Percentiles rank a stretch among this genome's conserved stretches.
Evolutionary conservation across 2,113 vertebrate species (phyloP).

Genomic region (Steatornis caripensis): DNA sequence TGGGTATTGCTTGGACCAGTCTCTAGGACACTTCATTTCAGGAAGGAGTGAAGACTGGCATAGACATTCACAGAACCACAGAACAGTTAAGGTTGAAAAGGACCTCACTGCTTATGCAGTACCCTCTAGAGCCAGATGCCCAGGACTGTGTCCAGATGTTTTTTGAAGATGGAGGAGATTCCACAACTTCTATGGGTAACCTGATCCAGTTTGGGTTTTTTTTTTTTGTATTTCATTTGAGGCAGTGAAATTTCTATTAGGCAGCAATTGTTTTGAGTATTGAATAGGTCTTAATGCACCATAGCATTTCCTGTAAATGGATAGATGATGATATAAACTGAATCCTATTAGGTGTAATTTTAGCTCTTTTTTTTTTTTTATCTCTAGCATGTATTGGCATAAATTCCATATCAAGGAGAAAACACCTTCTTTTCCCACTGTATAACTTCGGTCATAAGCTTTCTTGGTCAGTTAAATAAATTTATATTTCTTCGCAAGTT

Average conservation of each 20-base stretch:
- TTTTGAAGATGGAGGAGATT: not conserved
- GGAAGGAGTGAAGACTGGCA: not conserved
- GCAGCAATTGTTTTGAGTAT: not conserved
- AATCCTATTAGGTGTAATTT: not conserved
- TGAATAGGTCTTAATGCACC: not conserved
- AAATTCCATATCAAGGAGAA: not conserved
- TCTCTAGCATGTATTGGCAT: not conserved
- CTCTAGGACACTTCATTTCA: not conserved
- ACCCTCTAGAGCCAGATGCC: accelerated
- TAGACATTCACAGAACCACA: not conserved
- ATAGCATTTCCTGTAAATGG: not conserved
- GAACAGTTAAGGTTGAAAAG: not conserved
- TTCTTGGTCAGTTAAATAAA: not conserved
- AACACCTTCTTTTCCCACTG: not conserved
- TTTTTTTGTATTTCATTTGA: not conserved
- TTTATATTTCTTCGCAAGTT: not conserved
- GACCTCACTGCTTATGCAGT: accelerated
- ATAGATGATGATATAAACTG: not conserved
- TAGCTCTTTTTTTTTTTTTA: not conserved
- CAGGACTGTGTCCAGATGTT: not conserved
- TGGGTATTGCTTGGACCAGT: not conserved
- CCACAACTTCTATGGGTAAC: not conserved
- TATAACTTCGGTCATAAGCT: not conserved
- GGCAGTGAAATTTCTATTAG: not conserved
- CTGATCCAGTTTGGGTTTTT: not conserved